These are phyloP conservation scores for Sussaba pulchella DNA, from an alignment of 2,888 invertebrate genomes.

Conservation along the genomic window DNA sequence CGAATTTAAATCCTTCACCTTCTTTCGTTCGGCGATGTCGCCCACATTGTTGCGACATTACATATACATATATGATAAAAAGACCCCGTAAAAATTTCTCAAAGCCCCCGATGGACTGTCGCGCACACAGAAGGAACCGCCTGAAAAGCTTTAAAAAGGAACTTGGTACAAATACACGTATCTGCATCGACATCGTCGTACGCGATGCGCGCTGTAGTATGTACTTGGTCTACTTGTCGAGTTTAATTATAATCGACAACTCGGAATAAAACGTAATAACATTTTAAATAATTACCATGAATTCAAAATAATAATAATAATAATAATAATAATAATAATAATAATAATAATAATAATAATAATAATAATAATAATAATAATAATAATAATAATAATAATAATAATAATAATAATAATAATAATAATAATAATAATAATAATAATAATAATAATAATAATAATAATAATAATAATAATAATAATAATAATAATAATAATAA, in stretches of 20 bases:
- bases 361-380: too few species aligned
- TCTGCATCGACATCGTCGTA: slow-evolving; percentile 56
- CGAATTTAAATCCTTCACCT: background rate
- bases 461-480: too few species aligned
- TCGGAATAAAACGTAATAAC: slow-evolving; percentile 29
- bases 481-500: too few species aligned
- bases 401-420: too few species aligned
- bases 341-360: background rate
- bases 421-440: too few species aligned
- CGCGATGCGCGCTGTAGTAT: slow-evolving; percentile 46
- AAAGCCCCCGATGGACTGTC: slow-evolving; percentile 19
- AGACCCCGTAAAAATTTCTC: background rate
- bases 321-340: slow-evolving; percentile 33
- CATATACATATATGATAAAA: background rate
- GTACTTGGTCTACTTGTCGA: slow-evolving; percentile 38
- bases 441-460: too few species aligned
- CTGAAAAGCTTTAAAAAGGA: slow-evolving; percentile 67
- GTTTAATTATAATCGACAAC: slow-evolving; percentile 52
- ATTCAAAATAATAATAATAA: background rate
- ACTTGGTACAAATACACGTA: slow-evolving; percentile 68
- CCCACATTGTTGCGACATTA: background rate
- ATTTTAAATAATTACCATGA: slow-evolving; percentile 20
- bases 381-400: too few species aligned
- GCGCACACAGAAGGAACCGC: slow-evolving; percentile 44
- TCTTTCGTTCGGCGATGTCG: background rate